Percentiles rank a stretch among this genome's conserved stretches.
Conservation (phyloP, 2,888 invertebrate species). For the Mystacides longicornis region DNA sequence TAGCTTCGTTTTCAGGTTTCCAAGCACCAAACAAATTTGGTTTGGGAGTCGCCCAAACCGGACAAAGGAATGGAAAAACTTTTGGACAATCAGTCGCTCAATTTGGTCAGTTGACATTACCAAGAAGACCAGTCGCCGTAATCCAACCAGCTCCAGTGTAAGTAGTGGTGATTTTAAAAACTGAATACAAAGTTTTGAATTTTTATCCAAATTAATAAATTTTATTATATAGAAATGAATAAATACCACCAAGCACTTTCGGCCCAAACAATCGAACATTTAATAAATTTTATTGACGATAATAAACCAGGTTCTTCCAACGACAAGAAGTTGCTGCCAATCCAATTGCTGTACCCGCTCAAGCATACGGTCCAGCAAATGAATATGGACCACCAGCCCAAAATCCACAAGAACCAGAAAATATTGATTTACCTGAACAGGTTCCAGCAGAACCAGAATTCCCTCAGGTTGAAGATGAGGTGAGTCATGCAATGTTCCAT, state of each 20-base stretch:
- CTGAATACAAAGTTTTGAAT: too few species aligned
- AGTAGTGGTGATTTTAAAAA: too few species aligned
- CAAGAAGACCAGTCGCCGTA: constrained; percentile 10
- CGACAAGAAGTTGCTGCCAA: constrained; percentile 20
- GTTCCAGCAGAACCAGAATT: constrained; percentile 10
- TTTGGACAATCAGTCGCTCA: background rate
- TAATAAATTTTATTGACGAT: too few species aligned
- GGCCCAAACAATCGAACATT: too few species aligned
- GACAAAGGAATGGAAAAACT: constrained; percentile 1
- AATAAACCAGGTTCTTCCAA: constrained; percentile 1
- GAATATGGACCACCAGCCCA: constrained; percentile 19
- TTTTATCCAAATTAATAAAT: too few species aligned
- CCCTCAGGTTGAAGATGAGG: constrained; percentile 11
- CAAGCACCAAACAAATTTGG: constrained; percentile 9
- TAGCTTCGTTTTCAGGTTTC: constrained; percentile 6
- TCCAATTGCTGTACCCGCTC: constrained; percentile 14
- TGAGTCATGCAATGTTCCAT: constrained; percentile 1
- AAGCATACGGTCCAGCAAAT: constrained; percentile 15
- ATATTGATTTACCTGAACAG: constrained; percentile 14
- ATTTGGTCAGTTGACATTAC: constrained; percentile 18
- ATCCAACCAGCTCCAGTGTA: constrained; percentile 16
- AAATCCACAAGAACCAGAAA: constrained; percentile 12
- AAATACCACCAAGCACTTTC: too few species aligned
- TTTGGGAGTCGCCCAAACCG: background rate
- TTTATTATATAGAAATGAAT: too few species aligned